These are phyloP conservation scores for Notothenia coriiceps DNA, from an alignment of 2,113 vertebrate genomes.

Conservation along the genomic window DNA sequence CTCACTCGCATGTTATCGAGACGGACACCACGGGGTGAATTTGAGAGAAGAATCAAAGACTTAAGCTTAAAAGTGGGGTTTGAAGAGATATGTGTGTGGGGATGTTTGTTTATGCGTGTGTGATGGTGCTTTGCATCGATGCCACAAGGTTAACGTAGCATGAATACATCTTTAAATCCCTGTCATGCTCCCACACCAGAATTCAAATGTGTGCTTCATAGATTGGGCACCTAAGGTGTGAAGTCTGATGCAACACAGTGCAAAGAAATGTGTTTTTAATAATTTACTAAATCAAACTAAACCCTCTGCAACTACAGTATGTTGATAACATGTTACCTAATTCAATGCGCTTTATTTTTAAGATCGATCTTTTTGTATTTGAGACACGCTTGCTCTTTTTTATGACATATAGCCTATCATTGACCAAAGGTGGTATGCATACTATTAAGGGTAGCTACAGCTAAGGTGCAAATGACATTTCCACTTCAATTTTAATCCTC, in stretches of 20 bases:
- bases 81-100: constrained; percentile 9
- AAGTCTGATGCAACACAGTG: not conserved
- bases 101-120: not conserved
- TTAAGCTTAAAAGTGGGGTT: constrained; percentile 12
- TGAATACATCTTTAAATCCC: constrained; percentile 13
- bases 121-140: constrained; percentile 13
- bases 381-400: too few relatives aligned
- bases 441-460: not conserved
- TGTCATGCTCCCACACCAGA: not conserved
- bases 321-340: not conserved
- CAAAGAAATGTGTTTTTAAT: not conserved
- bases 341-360: not conserved
- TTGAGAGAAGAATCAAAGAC: not conserved
- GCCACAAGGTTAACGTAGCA: constrained; percentile 17
- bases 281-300: not conserved
- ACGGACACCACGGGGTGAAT: constrained; percentile 9
- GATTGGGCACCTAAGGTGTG: not conserved
- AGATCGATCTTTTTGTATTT: too few relatives aligned
- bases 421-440: not conserved
- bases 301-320: not conserved
- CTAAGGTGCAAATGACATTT: not conserved
- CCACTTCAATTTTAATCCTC: not conserved
- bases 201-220: constrained; percentile 4
- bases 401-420: not conserved
- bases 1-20: constrained; percentile 12